These are phyloP conservation scores for Sycophila texana DNA, from an alignment of 2,888 invertebrate genomes.

Conservation along the genomic window DNA sequence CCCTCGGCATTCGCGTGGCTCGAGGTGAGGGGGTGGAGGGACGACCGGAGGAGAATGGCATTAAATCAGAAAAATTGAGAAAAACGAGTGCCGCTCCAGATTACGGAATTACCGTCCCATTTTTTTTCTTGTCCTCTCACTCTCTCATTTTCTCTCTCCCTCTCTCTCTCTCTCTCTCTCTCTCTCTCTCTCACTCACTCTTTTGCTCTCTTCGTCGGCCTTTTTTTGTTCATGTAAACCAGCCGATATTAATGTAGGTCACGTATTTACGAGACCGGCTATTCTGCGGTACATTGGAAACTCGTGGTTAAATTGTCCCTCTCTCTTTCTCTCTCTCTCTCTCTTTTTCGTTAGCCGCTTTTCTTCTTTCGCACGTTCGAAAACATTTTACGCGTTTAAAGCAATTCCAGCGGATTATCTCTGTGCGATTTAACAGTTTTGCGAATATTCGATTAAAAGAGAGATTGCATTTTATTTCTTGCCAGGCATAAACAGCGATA, in stretches of 20 bases:
- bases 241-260: conserved; percentile 43
- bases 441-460: neutral
- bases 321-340: neutral
- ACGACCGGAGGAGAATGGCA: neutral
- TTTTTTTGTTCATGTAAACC: conserved; percentile 12
- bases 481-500: no score
- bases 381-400: conserved; percentile 10
- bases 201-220: neutral
- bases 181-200: no score
- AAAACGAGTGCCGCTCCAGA: conserved; percentile 34
- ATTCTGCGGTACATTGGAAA: conserved; percentile 36
- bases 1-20: conserved; percentile 9
- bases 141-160: no score
- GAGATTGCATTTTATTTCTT: neutral
- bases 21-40: no score
- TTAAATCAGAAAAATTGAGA: conserved; percentile 44
- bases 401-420: conserved; percentile 6
- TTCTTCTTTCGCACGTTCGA: neutral
- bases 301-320: conserved; percentile 24
- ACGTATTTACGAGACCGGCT: conserved; percentile 37
- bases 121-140: conserved; percentile 23
- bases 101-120: conserved; percentile 40
- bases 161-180: no score
- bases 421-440: neutral
- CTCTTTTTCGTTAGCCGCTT: neutral